Evolutionary conservation across 1,140 invertebrate genomes (phyloP), one percentile per base, ranked within the genome.

Genomic region (Pteromalus puparum): DNA sequence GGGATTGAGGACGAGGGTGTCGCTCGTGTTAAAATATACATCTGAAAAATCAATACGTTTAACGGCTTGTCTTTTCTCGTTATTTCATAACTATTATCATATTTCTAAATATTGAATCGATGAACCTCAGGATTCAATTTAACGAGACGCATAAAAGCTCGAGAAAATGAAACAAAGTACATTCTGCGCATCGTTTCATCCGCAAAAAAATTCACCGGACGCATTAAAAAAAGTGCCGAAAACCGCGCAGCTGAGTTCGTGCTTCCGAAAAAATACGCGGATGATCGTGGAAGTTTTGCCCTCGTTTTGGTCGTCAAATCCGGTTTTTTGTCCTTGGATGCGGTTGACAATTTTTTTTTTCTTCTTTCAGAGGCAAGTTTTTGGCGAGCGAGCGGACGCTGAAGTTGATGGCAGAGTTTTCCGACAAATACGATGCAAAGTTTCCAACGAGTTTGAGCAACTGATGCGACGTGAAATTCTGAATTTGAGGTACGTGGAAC

Each of bases 341-440:
- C 15, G 53, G 53, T 61, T 61, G 53, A n/a, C 53, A 61, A 61
- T 61, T 61, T 61, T 61, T 61, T 61, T 61, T 61, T 61, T 61
- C 53, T 81, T 72, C 13, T 68, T 26, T 53, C 2, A 15, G 15
- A 18, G 1, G 3, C 15, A 48, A 48, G 15, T 72, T 81, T 73
- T 81, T 72, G 28, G 21, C 72, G 21, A 10, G 12, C 42, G 13
- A 34, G 26, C 38, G 28, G 21, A 53, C 13, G 15, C 12, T 30
- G 26, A 42, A 81, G 68, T 53, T 53, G 42, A 48, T 18, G 10
- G 18, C 12, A 18, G 46, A 2, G 46, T 12, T 10, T 38, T 18
- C 30, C 4, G 7, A 21, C 7, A 68, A 34, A 79, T 79, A 38
- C 38, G 67, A 15, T 10, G 65, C 65, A 13, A 80, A 78, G 46